Evolutionary conservation across 1,140 invertebrate genomes (phyloP), one percentile per base, ranked within the genome.

Genomic region (Drosophila arizonae): DNA sequence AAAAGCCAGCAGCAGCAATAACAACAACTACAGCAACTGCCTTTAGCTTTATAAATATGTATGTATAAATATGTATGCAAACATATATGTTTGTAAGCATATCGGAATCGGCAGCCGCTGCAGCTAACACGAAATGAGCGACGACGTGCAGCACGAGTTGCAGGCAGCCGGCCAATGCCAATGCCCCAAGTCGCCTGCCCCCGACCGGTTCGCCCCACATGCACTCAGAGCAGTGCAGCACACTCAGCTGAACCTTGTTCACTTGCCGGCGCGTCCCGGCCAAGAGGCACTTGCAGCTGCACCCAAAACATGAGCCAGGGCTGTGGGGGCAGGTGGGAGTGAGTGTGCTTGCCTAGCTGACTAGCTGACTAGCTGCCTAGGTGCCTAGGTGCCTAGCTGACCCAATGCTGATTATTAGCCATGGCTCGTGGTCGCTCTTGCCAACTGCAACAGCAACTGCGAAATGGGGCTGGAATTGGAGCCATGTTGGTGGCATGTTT

Each of bases 81-180:
- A 33, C 9, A 33, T 33, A 11, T 39, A 39, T 39, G 11, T 64
- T 13, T 64, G 45, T 64, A 45, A 72, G 81, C 70, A 72, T 81
- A 77, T 81, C 56, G 60, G 58, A 78, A 61, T 56, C 75, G 65
- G 79, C 65, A 66, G 67, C 41, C 43, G 64, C 67, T 45, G 58
- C 72, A 66, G 62, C 73, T 75, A 88, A 88, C 84, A 87, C 85
- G 84, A 87, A 86, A 87, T 87, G 80, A 84, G 76, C 84, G 79
- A 88, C 84, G 84, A 87, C 84, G 84, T 87, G 84, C 84, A 87
- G 85, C 84, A 88, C 84, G 84, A 88, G 84, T 88, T 84, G 75
- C 77, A 69, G 33, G 71, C 58, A 65, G 72, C 28, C 51, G 48
- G 21, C 54, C 61, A 43, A 41, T 57, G 46, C 46, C 36, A 54